Percentiles rank a stretch among this genome's conserved stretches.
phyloP scores from a whole-genome alignment of 2,888 invertebrate species.

The Tiphia femorata region DNA sequence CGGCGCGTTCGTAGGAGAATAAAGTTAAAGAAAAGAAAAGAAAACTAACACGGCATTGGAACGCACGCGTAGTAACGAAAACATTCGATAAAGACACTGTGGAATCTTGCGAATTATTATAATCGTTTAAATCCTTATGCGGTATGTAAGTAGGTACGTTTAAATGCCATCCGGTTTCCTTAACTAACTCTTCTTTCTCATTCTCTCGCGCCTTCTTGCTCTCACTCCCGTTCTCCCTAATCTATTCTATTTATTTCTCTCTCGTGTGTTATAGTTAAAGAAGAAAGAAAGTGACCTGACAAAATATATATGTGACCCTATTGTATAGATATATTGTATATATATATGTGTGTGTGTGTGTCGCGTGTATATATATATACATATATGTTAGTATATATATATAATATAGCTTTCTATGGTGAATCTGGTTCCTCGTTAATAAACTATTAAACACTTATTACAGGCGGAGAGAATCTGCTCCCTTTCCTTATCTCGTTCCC shows the following conservation, averaged over 20 bases:
- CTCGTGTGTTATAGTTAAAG: constrained; percentile 27
- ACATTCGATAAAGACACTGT: constrained; percentile 39
- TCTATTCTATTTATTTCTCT: constrained; percentile 15
- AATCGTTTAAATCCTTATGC: constrained; percentile 33
- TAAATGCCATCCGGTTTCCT: constrained; percentile 54
- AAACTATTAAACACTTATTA: constrained; percentile 43
- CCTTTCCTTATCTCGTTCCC: constrained; percentile 12
- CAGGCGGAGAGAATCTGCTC: constrained; percentile 41
- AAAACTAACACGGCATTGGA: constrained; percentile 39
- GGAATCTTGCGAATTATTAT: constrained; percentile 33
- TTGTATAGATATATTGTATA: too few species aligned
- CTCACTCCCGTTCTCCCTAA: constrained; percentile 8
- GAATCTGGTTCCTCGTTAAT: constrained; percentile 39
- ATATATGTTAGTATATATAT: constrained; percentile 34
- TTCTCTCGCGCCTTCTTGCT: constrained; percentile 5
- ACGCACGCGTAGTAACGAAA: background rate
- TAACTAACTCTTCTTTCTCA: constrained; percentile 19
- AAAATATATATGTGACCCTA: too few species aligned
- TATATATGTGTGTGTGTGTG: constrained; percentile 31
- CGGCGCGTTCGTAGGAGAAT: constrained; percentile 8
- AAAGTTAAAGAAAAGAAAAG: constrained; percentile 3
- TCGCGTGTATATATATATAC: constrained; percentile 25
- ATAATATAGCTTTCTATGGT: constrained; percentile 45
- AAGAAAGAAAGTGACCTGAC: constrained; percentile 31
- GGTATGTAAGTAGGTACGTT: constrained; percentile 53